Conservation (phyloP, 2,797 vertebrate species). For the Crypturellus tataupa region DNA sequence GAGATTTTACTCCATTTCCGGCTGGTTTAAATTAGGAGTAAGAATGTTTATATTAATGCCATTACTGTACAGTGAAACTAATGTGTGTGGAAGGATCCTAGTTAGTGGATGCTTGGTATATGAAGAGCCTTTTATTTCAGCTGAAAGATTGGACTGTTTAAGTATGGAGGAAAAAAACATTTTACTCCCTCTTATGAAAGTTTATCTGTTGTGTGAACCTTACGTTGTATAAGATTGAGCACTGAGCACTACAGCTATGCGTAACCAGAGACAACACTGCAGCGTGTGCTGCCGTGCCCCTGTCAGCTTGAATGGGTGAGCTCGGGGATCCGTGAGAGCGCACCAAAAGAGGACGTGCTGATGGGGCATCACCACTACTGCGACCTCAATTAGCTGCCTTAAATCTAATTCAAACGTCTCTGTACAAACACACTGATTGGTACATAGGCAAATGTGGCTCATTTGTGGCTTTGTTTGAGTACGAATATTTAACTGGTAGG, state of each 20-base stretch:
- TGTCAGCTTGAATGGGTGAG: not conserved
- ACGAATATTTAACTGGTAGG: too few species aligned
- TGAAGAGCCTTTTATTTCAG: not conserved
- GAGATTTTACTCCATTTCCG: not conserved
- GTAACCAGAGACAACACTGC: not conserved
- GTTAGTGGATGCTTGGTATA: not conserved
- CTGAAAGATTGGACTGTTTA: not conserved
- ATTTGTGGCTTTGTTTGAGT: too few species aligned
- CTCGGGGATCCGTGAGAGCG: too few species aligned
- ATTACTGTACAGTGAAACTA: not conserved
- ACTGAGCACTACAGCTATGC: not conserved
- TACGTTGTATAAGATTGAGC: not conserved
- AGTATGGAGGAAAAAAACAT: not conserved
- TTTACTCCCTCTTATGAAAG: not conserved
- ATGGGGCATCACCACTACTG: not conserved
- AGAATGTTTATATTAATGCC: not conserved
- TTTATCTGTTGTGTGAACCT: not conserved
- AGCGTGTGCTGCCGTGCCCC: not conserved
- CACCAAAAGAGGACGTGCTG: too few species aligned
- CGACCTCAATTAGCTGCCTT: not conserved
- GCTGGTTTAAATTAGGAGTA: not conserved
- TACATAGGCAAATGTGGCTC: not conserved
- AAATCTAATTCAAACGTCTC: not conserved
- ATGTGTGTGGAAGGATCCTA: not conserved
- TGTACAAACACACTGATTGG: not conserved